Evolutionary conservation across 2,797 vertebrate genomes (phyloP).

Genomic region (Xenentodon cancila): DNA sequence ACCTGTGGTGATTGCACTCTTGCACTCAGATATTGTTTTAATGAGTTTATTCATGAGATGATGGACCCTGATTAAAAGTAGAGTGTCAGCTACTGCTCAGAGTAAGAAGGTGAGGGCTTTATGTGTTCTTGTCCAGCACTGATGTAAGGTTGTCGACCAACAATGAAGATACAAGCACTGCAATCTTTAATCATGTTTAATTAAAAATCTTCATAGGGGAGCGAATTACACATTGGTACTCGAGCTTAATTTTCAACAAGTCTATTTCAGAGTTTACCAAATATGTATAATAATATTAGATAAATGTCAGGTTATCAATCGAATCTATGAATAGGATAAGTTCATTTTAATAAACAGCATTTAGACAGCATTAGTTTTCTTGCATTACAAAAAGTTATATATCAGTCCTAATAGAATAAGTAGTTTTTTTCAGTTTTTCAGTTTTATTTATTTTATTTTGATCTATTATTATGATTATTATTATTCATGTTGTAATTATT

Average conservation of each 20-base stretch:
- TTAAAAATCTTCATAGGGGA: slow-evolving; percentile 10
- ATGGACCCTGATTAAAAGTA: slow-evolving; percentile 6
- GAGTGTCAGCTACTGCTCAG: not conserved
- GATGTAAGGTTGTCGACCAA: slow-evolving; percentile 18
- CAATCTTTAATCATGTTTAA: slow-evolving; percentile 19
- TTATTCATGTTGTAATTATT: too few relatives aligned
- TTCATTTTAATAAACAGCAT: too few relatives aligned
- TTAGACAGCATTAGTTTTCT: too few relatives aligned
- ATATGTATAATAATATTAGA: not conserved
- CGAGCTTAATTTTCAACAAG: not conserved
- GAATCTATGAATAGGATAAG: too few relatives aligned
- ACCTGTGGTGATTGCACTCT: not conserved
- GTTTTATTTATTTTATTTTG: too few relatives aligned
- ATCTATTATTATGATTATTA: too few relatives aligned
- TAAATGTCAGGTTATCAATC: not conserved
- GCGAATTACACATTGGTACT: not conserved
- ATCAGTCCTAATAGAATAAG: too few relatives aligned
- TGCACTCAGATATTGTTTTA: not conserved
- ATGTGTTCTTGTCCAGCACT: not conserved
- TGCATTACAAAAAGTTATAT: too few relatives aligned
- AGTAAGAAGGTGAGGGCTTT: slow-evolving; percentile 4
- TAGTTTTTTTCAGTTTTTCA: too few relatives aligned
- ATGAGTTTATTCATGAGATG: slow-evolving; percentile 12
- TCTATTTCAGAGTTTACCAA: not conserved
- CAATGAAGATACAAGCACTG: slow-evolving; percentile 14